Conservation (phyloP, 2,797 vertebrate genomes). For the Sebastes diploproa region DNA sequence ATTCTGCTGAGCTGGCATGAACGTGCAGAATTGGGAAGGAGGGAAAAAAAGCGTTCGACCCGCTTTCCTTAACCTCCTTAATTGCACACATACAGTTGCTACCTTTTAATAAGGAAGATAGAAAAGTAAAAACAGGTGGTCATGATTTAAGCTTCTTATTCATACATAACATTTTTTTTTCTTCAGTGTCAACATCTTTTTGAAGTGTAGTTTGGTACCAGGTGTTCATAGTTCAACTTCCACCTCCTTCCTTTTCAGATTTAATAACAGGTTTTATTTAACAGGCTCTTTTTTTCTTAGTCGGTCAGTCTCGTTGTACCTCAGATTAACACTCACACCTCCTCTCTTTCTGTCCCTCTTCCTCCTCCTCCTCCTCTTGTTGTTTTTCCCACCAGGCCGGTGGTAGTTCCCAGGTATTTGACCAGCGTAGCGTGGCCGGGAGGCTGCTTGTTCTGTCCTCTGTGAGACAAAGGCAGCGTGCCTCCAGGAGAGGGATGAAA, state of each 20-base stretch:
- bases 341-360: conserved; percentile 9
- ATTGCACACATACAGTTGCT: conserved; percentile 37
- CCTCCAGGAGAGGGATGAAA: conserved; percentile 76
- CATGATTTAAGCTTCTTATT: conserved; percentile 1
- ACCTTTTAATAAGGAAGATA: conserved; percentile 34
- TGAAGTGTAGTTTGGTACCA: conserved; percentile 21
- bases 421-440: conserved; percentile 63
- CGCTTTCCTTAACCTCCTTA: conserved; percentile 49
- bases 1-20: conserved; percentile 88
- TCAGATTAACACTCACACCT: conserved; percentile 49
- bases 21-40: conserved; percentile 63
- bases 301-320: conserved; percentile 47
- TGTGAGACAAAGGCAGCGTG: conserved; percentile 76
- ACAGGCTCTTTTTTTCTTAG: conserved; percentile 40
- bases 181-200: conserved; percentile 6
- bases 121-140: conserved; percentile 43
- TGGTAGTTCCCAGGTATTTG: conserved; percentile 75
- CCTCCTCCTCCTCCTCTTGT: conserved; percentile 41
- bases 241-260: conserved; percentile 20
- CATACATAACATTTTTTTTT: neutral
- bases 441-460: conserved; percentile 69
- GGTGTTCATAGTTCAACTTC: conserved; percentile 28
- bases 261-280: conserved; percentile 61
- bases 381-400: conserved; percentile 69
- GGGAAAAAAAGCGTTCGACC: conserved; percentile 37